A percentile compares a stretch with the other conserved stretches of the same genome.
Evolutionary conservation across 2,888 invertebrate genomes (phyloP).

Genomic region (Tenthredo livida): DNA sequence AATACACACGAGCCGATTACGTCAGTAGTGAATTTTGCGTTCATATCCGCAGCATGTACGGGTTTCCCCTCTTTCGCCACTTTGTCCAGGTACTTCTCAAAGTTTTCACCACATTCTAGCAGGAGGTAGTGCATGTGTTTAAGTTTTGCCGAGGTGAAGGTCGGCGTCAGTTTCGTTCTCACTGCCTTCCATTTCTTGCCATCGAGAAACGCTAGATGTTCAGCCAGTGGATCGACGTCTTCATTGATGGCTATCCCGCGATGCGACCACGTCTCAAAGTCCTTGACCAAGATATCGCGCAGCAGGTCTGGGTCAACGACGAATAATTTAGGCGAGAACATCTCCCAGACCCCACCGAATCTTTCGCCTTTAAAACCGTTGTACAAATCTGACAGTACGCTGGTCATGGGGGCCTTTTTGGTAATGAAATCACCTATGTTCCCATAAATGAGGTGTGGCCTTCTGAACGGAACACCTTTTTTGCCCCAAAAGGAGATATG

Average conservation of each 20-base stretch:
- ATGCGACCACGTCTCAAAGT: conserved; percentile 72
- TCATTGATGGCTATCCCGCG: conserved; percentile 69
- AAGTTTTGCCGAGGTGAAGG: conserved; percentile 85
- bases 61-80: conserved; percentile 71
- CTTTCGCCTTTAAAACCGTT: background rate
- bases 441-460: background rate
- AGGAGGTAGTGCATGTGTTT: conserved; percentile 84
- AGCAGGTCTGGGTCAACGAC: conserved; percentile 71
- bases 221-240: conserved; percentile 69
- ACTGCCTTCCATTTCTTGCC: conserved; percentile 76
- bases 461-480: background rate
- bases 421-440: background rate
- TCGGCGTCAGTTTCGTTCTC: conserved; percentile 83
- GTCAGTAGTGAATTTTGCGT: conserved; percentile 76
- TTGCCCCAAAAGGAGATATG: background rate
- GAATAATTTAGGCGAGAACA: conserved; percentile 62
- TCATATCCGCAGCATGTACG: conserved; percentile 66
- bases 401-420: background rate
- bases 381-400: background rate
- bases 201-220: conserved; percentile 66
- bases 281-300: conserved; percentile 71
- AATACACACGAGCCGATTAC: conserved; percentile 78
- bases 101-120: conserved; percentile 81
- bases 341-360: conserved; percentile 26
- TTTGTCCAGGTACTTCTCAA: conserved; percentile 78